phyloP scores from a whole-genome alignment of 2,113 vertebrate genomes.

The Dromaius novaehollandiae region DNA sequence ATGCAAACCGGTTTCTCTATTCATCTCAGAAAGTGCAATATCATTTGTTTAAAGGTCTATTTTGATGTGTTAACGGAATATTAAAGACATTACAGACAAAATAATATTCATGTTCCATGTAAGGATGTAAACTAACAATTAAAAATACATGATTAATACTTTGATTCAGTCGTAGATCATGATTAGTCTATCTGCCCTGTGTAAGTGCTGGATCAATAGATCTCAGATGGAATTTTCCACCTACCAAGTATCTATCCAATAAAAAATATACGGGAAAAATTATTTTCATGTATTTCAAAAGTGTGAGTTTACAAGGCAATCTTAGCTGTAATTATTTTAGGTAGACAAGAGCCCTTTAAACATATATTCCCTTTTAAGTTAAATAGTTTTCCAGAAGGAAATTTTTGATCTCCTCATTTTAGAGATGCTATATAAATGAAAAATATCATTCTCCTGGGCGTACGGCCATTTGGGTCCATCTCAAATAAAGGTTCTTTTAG shows the following conservation, averaged over 20 bases:
- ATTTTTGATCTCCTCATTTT: not conserved
- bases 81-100: not conserved
- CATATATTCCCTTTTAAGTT: not conserved
- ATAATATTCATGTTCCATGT: not conserved
- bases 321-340: not conserved
- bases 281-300: not conserved
- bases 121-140: conserved; percentile 34
- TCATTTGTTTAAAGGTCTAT: not conserved
- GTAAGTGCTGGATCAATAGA: not conserved
- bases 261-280: not conserved
- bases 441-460: not conserved
- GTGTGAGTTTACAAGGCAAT: not conserved
- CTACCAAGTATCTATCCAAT: not conserved
- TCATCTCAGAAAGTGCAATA: not conserved
- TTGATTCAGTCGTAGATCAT: conserved; percentile 14
- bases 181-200: not conserved
- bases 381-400: not conserved
- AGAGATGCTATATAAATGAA: not conserved
- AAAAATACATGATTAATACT: conserved; percentile 23
- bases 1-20: not conserved
- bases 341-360: not conserved
- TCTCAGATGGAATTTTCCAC: not conserved
- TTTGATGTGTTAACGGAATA: not conserved
- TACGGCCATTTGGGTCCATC: not conserved
- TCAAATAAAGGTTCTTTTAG: not conserved